Evolutionary conservation across 2,888 invertebrate species (phyloP).

Genomic region (Gastracanthus pulcherrimus): DNA sequence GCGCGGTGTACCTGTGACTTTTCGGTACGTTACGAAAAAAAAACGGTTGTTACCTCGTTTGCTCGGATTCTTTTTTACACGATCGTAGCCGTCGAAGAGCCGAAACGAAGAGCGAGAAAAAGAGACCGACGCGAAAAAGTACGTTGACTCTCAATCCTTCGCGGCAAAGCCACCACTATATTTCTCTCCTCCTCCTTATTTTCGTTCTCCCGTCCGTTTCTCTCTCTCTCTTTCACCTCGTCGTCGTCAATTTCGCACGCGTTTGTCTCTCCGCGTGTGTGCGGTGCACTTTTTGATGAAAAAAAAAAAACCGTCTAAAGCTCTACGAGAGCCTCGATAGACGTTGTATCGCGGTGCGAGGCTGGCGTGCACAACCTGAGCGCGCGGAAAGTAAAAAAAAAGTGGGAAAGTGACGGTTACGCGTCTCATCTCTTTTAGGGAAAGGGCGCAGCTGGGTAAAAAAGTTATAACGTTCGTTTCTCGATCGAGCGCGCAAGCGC

Average conservation of each 20-base stretch:
- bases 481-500: slow-evolving; percentile 28
- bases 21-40: slow-evolving; percentile 37
- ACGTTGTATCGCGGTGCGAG: neutral
- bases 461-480: slow-evolving; percentile 53
- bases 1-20: slow-evolving; percentile 33
- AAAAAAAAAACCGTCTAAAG: slow-evolving; percentile 4
- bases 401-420: slow-evolving; percentile 60
- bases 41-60: slow-evolving; percentile 49
- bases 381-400: slow-evolving; percentile 40
- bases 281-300: slow-evolving; percentile 8
- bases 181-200: neutral
- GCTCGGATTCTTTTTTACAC: slow-evolving; percentile 20
- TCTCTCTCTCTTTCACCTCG: neutral
- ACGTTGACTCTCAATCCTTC: slow-evolving; percentile 38
- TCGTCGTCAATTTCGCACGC: slow-evolving; percentile 44
- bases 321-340: neutral
- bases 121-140: slow-evolving; percentile 55
- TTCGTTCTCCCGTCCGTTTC: neutral
- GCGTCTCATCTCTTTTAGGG: slow-evolving; percentile 59
- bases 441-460: slow-evolving; percentile 61
- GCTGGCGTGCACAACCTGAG: too few relatives aligned
- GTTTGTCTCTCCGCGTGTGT: slow-evolving; percentile 42
- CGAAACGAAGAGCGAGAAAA: neutral
- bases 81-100: neutral
- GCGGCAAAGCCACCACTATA: neutral